Evolutionary conservation across 2,888 invertebrate species (phyloP).

Genomic region (Ormyrus thymus): DNA sequence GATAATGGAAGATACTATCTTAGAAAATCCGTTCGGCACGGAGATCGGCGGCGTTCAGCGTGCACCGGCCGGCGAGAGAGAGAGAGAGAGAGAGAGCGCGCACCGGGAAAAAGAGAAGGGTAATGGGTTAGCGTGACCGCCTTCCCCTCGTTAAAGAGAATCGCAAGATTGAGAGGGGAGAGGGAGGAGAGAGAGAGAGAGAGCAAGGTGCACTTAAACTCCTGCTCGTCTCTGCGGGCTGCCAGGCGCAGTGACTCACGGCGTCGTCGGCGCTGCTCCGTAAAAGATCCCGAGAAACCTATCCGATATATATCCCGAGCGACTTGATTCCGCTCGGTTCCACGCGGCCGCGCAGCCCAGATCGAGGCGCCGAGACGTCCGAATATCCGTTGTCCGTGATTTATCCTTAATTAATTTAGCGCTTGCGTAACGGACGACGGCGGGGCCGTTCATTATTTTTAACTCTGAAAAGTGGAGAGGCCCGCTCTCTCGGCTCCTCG

Average conservation of each 20-base stretch:
- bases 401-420: slow-evolving; percentile 38
- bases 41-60: neutral
- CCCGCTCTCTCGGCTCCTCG: neutral
- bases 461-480: neutral
- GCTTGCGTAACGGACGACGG: slow-evolving; percentile 6
- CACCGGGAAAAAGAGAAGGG: slow-evolving; percentile 28
- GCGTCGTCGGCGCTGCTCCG: neutral
- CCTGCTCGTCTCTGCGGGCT: slow-evolving; percentile 3
- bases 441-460: neutral
- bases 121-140: slow-evolving; percentile 36
- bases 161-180: slow-evolving; percentile 10
- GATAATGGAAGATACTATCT: slow-evolving; percentile 36
- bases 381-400: slow-evolving; percentile 1
- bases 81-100: neutral
- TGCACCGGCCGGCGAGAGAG: neutral
- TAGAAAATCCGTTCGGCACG: neutral
- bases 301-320: neutral
- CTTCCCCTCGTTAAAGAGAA: neutral
- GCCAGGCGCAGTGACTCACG: neutral
- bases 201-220: slow-evolving; percentile 16
- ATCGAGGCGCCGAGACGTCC: neutral
- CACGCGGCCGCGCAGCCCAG: slow-evolving; percentile 1
- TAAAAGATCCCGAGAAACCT: neutral
- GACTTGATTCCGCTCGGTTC: neutral
- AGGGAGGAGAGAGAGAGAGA: neutral